Evolutionary conservation across 2,797 vertebrate genomes (phyloP), one percentile per base, ranked within the genome.

Genomic region (Aphelocoma californica): DNA sequence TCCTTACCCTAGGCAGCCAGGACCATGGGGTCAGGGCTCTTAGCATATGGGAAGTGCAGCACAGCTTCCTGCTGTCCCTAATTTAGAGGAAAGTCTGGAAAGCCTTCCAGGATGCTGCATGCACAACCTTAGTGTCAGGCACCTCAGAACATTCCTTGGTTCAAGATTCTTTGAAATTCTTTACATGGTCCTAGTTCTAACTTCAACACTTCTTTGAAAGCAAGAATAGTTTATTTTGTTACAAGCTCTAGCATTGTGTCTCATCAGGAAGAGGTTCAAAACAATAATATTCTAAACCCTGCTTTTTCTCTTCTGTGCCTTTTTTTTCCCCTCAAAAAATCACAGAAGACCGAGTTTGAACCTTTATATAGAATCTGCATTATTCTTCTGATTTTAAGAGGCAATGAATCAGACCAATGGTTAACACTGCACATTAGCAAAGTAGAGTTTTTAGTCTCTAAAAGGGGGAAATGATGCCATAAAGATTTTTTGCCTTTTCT

Each of bases 301-400:
- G 7, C 0, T 61, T 79, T 80, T 50, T 10, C 29, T 11, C 5
- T 47, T 26, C 17, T 42, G 3, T 36, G 31, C 12, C 3, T 38
- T 28, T 29, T n/a, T 5, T 0, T 0, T 1, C 5, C 5, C 14
- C 1, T 1, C 7, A 40, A 20, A 36, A 69, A 45, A 12, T 62
- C 48, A 71, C 17, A 54, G 32, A 56, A 81, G 14, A 67, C n/a
- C 0, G 7, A 31, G 2, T 62, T 18, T 69, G 44, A 75, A 54
- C 5, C 1, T 32, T 51, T 74, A 56, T 44, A 40, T 7, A 21
- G 10, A 69, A 4, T 40, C 20, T 73, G 32, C 6, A 13, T 73
- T 18, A 50, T 71, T 83, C 19, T 70, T 74, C 25, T 74, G 32
- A 42, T 51, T 93, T 89, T 64, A 48, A 61, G 42, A 78, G 14